Conservation (phyloP, 1,140 invertebrate genomes). For the Anthonomus grandis region DNA sequence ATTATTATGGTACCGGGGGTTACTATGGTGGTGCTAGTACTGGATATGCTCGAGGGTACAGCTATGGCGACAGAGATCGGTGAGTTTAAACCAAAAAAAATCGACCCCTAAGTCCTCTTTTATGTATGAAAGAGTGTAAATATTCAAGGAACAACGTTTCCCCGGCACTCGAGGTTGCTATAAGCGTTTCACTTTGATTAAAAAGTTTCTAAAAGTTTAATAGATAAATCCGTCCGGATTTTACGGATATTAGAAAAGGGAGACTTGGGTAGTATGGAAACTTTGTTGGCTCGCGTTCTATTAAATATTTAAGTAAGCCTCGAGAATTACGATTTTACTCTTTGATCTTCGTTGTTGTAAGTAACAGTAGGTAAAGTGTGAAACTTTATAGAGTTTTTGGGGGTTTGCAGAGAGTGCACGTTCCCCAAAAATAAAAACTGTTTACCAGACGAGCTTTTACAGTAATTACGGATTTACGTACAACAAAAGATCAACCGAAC, state of each 20-base stretch:
- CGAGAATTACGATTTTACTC: not conserved
- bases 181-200: too few relatives aligned
- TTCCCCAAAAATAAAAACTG: too few relatives aligned
- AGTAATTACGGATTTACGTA: too few relatives aligned
- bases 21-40: conserved; percentile 22
- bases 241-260: not conserved
- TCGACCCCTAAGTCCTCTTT: too few relatives aligned
- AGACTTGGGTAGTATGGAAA: not conserved
- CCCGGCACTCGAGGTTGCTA: too few relatives aligned
- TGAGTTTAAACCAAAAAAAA: conserved; percentile 6
- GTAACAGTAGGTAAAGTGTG: too few relatives aligned
- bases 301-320: conserved; percentile 3
- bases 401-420: too few relatives aligned
- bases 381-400: too few relatives aligned
- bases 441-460: too few relatives aligned
- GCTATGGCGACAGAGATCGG: conserved; percentile 32
- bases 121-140: too few relatives aligned
- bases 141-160: too few relatives aligned
- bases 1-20: conserved; percentile 40
- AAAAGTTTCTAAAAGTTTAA: conserved; percentile 3
- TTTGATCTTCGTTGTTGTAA: not conserved
- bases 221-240: not conserved
- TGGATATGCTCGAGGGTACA: conserved; percentile 46
- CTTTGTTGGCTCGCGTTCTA: not conserved
- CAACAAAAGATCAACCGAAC: too few relatives aligned